Percentiles rank a stretch among this genome's conserved stretches.
Conservation (phyloP, 2,888 invertebrate genomes). For the Tetanocera ferruginea region DNA sequence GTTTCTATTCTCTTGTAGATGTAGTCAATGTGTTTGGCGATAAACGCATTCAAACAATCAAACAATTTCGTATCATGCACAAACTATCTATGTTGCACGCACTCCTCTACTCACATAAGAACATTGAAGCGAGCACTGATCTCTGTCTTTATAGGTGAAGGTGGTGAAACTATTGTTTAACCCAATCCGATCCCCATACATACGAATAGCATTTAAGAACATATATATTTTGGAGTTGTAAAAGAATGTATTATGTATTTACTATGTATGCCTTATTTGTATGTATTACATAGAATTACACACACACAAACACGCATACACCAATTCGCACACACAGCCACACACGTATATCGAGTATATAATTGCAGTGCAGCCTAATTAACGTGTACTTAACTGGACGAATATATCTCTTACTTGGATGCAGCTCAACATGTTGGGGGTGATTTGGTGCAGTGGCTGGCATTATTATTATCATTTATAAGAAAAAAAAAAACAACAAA, state of each 20-base stretch:
- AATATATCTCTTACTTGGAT: not conserved
- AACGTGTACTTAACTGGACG: too few relatives aligned
- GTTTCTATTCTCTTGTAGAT: conserved; percentile 75
- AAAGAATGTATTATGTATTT: not conserved
- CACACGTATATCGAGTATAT: conserved; percentile 6
- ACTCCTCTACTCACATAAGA: conserved; percentile 52
- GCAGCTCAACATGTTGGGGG: not conserved
- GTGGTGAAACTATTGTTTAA: conserved; percentile 41
- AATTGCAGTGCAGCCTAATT: not conserved
- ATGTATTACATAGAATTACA: conserved; percentile 40
- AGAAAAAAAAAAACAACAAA: not conserved
- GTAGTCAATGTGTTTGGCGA: conserved; percentile 91
- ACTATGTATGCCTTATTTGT: not conserved
- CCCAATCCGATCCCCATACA: conserved; percentile 13
- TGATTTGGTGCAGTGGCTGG: conserved; percentile 1
- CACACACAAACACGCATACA: conserved; percentile 47
- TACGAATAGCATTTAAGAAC: conserved; percentile 2
- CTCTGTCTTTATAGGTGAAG: conserved; percentile 58
- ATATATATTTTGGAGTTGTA: not conserved
- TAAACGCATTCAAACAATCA: conserved; percentile 70
- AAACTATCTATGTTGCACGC: conserved; percentile 48
- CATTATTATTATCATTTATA: not conserved
- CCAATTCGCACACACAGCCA: conserved; percentile 51
- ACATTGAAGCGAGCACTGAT: conserved; percentile 57
- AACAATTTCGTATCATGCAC: conserved; percentile 24